Base-by-base conservation (phyloP, 2,797 vertebrate species). In the Sardinella longiceps region DNA sequence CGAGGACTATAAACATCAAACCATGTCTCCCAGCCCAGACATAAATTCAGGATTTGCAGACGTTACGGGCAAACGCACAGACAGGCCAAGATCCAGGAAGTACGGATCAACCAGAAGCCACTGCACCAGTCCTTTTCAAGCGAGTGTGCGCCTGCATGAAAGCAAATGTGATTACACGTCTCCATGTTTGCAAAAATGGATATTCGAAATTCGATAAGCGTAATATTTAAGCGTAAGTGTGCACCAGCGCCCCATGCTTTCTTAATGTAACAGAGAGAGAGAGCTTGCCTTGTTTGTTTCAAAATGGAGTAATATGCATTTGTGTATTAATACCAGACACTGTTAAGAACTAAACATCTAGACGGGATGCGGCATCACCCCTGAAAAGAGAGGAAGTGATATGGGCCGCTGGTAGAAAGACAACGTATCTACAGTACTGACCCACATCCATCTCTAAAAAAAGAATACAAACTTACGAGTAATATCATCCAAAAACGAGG, bases 21-120 rank as follows among this genome's bases (percentile, higher is more conserved):
- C 93, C 94, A 94, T 94, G 94, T 94, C 95, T 95, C 94, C 93
- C 93, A 95, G 93, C 90, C 93, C 89, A 89, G 92, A 94, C 94
- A 95, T 96, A 92, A 95, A 95, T 95, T 94, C 84, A 89, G 90
- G 91, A 95, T 95, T 95, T 94, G 92, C 91, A 94, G 93, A 94
- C 93, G 92, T 95, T 95, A 95, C 93, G 90, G 93, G 93, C 92
- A 95, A 96, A 95, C 94, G 92, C 91, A 93, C 92, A 92, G 84
- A 87, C 89, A 87, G 89, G 88, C 91, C 81, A 85, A 90, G 90
- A 86, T 90, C 92, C 93, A 94, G 94, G 94, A 95, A 94, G 93
- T 94, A 87, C 84, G 88, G 92, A 93, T 92, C 84, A 84, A 86
- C 91, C 50, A 82, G 81, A 86, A 93, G 88, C 88, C 90, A 82